These are phyloP conservation scores for Branchinecta sandiegonensis DNA, from an alignment of 2,888 invertebrate species.

Conservation along the genomic window DNA sequence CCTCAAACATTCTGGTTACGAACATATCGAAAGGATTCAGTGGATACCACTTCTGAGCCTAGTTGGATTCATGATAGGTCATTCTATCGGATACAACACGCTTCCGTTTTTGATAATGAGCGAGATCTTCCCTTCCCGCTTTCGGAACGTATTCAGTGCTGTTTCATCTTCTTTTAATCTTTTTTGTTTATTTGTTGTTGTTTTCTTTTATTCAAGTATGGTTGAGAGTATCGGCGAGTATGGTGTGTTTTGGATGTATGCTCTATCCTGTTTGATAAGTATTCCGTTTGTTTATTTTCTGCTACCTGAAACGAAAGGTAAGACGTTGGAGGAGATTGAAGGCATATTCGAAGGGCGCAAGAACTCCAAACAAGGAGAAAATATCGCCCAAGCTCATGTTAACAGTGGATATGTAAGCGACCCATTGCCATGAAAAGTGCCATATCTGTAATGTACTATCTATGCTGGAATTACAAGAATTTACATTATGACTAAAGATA, in stretches of 20 bases:
- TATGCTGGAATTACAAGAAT: no score
- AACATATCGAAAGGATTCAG: neutral
- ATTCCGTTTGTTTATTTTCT: slow-evolving; percentile 1
- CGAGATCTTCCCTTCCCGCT: slow-evolving; percentile 17
- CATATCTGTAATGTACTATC: no score
- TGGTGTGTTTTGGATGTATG: slow-evolving; percentile 17
- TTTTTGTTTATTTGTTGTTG: slow-evolving; percentile 1
- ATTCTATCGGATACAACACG: neutral
- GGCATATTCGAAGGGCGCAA: neutral
- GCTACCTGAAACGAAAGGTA: slow-evolving; percentile 9
- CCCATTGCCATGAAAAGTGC: no score
- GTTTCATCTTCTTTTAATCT: slow-evolving; percentile 14
- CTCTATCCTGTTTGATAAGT: neutral
- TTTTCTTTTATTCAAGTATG: slow-evolving; percentile 3
- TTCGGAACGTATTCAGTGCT: neutral
- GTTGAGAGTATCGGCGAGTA: neutral
- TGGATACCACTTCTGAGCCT: neutral
- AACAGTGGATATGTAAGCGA: neutral
- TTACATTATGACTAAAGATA: no score
- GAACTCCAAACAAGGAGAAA: neutral
- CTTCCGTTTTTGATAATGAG: slow-evolving; percentile 18
- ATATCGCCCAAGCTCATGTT: neutral
- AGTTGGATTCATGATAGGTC: slow-evolving; percentile 9
- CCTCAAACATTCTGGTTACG: neutral
- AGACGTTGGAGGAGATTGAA: slow-evolving; percentile 10